Conservation (phyloP, 2,888 invertebrate species). For the Onchidella celtica region DNA sequence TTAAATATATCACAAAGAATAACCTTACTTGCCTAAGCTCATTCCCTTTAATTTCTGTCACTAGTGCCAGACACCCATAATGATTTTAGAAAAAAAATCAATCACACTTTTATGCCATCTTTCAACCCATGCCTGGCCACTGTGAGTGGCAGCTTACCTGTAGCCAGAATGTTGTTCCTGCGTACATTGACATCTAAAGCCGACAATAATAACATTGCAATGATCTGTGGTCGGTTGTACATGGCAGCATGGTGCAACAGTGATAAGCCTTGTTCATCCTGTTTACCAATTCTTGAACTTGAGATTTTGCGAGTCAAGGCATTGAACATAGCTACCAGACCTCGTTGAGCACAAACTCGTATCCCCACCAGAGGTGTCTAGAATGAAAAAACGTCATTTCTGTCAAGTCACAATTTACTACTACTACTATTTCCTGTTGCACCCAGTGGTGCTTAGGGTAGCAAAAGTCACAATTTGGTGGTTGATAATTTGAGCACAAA, state of each 20-base stretch:
- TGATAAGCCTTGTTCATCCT: slow-evolving; percentile 78
- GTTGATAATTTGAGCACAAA: no score
- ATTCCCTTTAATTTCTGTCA: no score
- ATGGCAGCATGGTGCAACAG: slow-evolving; percentile 79
- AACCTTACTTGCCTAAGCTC: no score
- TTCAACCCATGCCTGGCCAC: no score
- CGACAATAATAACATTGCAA: slow-evolving; percentile 75
- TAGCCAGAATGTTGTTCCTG: slow-evolving; percentile 71
- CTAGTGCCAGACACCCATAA: no score
- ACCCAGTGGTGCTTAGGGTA: no score
- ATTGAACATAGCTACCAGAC: slow-evolving; percentile 77
- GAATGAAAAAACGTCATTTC: slow-evolving; percentile 14
- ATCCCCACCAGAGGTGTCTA: slow-evolving; percentile 76
- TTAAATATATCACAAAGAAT: no score
- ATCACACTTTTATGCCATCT: no score
- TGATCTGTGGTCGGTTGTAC: slow-evolving; percentile 78
- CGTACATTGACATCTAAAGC: slow-evolving; percentile 78
- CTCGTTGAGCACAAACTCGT: slow-evolving; percentile 75
- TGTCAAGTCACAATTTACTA: not conserved
- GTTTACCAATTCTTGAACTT: slow-evolving; percentile 75
- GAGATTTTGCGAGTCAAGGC: slow-evolving; percentile 75
- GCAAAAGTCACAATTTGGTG: not conserved
- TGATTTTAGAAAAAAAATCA: no score
- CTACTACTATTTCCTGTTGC: no score
- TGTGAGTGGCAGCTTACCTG: no score